Percentiles rank a stretch among this genome's conserved stretches.
Conservation (phyloP, 2,888 invertebrate species). For the Parascotia fuliginaria region DNA sequence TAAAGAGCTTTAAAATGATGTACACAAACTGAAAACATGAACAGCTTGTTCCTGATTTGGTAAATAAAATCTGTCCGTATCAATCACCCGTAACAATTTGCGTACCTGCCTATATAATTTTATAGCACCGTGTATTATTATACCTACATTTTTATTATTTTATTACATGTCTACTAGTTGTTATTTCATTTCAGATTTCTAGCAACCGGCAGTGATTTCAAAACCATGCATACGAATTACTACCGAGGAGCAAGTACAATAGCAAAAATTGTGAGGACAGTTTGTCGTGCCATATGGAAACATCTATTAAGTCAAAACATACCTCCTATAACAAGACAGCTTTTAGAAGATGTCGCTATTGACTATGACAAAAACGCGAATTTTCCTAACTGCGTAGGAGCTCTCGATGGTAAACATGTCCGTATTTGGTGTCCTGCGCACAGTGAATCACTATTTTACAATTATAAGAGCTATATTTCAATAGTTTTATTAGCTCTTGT, state of each 20-base stretch:
- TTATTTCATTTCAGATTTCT: constrained; percentile 17
- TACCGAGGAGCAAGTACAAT: constrained; percentile 23
- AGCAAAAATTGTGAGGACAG: constrained; percentile 15
- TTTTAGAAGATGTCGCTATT: not conserved
- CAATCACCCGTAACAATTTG: no score
- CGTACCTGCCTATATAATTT: not conserved
- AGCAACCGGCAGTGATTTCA: constrained; percentile 21
- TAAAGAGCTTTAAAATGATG: no score
- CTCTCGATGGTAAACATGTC: not conserved
- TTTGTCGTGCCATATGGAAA: constrained; percentile 20
- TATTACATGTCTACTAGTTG: no score
- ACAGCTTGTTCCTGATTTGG: no score
- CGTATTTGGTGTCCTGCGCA: not conserved
- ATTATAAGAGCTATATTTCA: not conserved
- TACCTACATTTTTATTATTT: no score
- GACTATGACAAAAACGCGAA: constrained; percentile 3
- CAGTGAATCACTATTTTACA: no score
- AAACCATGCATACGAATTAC: constrained; percentile 19
- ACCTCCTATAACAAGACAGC: no score
- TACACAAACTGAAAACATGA: no score
- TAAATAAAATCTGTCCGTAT: no score
- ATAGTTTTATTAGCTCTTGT: not conserved
- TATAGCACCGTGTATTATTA: no score
- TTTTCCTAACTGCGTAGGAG: not conserved
- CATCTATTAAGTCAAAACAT: constrained; percentile 6